Evolutionary conservation across 2,113 vertebrate species (phyloP).

Genomic region (Rhinoderma darwinii): DNA sequence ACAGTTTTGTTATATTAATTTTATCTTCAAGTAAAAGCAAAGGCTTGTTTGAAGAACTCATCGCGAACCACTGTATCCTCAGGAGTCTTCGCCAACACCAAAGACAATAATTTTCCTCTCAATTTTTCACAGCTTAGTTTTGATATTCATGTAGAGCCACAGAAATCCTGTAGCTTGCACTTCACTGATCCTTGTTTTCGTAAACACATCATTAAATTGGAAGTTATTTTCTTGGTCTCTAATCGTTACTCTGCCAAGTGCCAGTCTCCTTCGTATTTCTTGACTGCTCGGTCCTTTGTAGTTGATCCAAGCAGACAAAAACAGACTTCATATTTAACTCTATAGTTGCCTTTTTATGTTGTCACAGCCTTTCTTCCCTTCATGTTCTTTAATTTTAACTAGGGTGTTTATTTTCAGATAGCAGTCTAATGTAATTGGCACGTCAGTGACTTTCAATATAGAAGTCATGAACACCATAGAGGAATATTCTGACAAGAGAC

Average conservation of each 20-base stretch:
- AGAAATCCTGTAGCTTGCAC: background rate
- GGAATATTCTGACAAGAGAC: background rate
- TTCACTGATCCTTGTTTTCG: background rate
- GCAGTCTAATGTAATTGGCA: no score
- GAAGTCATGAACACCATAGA: background rate
- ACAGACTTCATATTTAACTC: background rate
- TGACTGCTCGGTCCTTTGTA: no score
- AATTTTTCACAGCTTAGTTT: background rate
- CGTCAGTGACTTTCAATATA: background rate
- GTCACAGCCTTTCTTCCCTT: background rate
- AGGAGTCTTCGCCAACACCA: background rate
- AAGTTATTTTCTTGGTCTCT: background rate
- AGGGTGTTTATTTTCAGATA: no score
- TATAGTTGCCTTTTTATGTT: background rate
- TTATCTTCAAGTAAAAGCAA: no score
- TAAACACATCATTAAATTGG: background rate
- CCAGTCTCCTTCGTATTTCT: background rate
- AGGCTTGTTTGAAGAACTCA: no score
- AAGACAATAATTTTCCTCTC: background rate
- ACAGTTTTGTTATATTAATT: no score
- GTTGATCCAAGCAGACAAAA: no score
- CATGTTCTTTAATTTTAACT: background rate
- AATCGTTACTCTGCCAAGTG: background rate
- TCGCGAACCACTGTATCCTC: no score
- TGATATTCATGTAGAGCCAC: background rate